Evolutionary conservation across 2,888 invertebrate genomes (phyloP), one percentile per base, ranked within the genome.

Genomic region (Axea sp.): DNA sequence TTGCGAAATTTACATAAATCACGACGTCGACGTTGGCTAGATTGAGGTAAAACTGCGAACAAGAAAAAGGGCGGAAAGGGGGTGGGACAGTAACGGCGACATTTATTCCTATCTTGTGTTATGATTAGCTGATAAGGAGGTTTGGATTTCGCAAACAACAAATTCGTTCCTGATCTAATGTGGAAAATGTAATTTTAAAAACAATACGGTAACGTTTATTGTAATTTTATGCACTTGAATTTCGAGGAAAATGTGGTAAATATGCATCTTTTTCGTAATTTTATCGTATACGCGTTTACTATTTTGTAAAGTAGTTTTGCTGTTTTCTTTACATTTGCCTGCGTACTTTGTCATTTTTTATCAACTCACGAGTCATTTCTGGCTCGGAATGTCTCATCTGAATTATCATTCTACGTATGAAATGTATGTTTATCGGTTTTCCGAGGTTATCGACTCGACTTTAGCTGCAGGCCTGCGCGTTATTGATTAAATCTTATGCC

Each of bases 1-100:
- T 73, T 33, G 53, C 53, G 12, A 60, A 73, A 73, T 73, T 73
- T 65, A 65, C 72, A 73, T 73, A 73, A 73, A 73, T 73, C 53
- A 73, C 64, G 53, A 59, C 53, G 59, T 45, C 65, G 64, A 65
- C 59, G 59, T 72, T 28, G 51, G 39, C 53, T 59, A 45, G 37
- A 72, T 72, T 65, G 59, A 30, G 53, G 65, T 35, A 64, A 72
- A 72, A 65, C 53, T 60, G 53, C 22, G 51, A 60, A 53, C 43
- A 53, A 64, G 51, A 60, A 57, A 64, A 55, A 41, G 3, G 6
- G 8, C n/a, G 5, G 30, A 24, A 3, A 14, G 15, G 33, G n/a
- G 19, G 3, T 12, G n/a, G 3, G 15, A 17, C 47, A 69, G 24
- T 57, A 60, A 35, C 35, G 26, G 37, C 22, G 55, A 62, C 62